Conservation (phyloP, 2,113 vertebrate species). For the Chaetorhynchus papuensis region DNA sequence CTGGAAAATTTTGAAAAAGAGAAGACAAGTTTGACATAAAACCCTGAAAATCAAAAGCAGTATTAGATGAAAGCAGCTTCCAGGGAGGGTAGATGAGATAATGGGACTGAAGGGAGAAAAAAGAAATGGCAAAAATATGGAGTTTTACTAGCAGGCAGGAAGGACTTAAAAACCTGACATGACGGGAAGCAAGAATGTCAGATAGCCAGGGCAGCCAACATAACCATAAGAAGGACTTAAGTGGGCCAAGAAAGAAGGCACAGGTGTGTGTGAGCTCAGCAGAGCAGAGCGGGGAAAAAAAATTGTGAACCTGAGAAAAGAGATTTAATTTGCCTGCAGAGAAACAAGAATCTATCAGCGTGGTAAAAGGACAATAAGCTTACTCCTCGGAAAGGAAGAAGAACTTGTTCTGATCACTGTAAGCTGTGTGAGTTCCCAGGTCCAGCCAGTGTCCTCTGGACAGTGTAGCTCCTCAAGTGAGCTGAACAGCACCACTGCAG, state of each 20-base stretch:
- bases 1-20: neutral
- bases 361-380: neutral
- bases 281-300: neutral
- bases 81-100: neutral
- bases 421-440: neutral
- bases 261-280: neutral
- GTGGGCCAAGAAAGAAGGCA: neutral
- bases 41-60: neutral
- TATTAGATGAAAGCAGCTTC: neutral
- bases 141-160: neutral
- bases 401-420: neutral
- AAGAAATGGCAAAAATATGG: neutral
- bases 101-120: neutral
- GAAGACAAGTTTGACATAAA: neutral
- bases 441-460: neutral
- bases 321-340: neutral
- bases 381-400: neutral
- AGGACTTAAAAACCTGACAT: neutral
- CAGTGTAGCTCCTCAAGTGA: neutral
- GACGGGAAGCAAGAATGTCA: neutral
- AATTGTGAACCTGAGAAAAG: neutral
- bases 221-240: neutral
- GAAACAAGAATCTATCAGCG: neutral
- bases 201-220: neutral
- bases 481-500: neutral